Conservation (phyloP, 2,113 vertebrate genomes). For the Phaethornis superciliosus region DNA sequence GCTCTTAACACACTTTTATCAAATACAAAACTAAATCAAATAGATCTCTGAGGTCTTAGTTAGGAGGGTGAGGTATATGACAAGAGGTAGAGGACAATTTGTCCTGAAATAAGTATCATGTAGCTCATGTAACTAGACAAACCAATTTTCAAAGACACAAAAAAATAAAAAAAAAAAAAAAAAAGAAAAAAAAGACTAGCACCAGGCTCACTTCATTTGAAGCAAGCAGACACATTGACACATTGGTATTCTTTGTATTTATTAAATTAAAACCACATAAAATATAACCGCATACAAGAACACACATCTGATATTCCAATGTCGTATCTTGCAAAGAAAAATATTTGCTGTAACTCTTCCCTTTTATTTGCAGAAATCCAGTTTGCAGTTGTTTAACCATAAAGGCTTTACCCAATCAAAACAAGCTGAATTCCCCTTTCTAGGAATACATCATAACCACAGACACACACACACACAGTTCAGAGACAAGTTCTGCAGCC, state of each 20-base stretch:
- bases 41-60: not conserved
- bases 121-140: not conserved
- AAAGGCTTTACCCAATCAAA: conserved; percentile 51
- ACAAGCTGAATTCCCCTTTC: conserved; percentile 53
- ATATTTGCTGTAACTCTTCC: conserved; percentile 9
- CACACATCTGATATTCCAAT: conserved; percentile 28
- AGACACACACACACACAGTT: conserved; percentile 51
- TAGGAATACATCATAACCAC: conserved; percentile 37
- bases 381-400: conserved; percentile 52
- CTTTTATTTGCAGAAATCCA: conserved; percentile 56
- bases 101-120: not conserved
- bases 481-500: conserved; percentile 41
- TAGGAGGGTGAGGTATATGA: not conserved
- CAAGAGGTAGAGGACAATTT: not conserved
- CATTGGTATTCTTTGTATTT: conserved; percentile 2
- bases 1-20: not conserved
- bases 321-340: conserved; percentile 37
- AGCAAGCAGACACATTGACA: no score
- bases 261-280: conserved; percentile 68
- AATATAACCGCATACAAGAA: conserved; percentile 52
- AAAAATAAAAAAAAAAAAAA: no score
- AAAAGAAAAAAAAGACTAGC: not conserved
- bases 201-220: not conserved
- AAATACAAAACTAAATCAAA: not conserved
- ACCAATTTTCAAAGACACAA: not conserved